Conservation (phyloP, 2,797 vertebrate genomes). For the Pseudochromis fuscus region DNA sequence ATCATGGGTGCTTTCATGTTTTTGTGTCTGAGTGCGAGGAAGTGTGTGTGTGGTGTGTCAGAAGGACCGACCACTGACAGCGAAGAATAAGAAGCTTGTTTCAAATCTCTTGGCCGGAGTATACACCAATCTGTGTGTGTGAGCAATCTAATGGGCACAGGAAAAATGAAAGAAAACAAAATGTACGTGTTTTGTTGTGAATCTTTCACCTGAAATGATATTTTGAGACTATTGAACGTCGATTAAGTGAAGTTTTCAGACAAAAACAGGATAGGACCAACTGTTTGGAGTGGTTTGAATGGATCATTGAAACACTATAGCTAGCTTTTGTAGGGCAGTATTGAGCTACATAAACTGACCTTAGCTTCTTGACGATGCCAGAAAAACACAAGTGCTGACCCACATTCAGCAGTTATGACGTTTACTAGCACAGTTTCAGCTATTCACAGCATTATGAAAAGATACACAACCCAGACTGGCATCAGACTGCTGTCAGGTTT, state of each 20-base stretch:
- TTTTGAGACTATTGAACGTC: too few relatives aligned
- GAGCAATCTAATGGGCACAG: neutral
- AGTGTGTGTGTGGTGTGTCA: neutral
- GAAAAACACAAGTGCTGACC: constrained; percentile 10
- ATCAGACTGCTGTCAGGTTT: constrained; percentile 4
- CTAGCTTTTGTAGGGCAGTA: neutral
- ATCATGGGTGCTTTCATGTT: neutral
- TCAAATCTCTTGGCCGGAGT: neutral
- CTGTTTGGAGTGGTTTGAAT: too few relatives aligned
- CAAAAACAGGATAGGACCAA: too few relatives aligned
- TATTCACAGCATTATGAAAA: neutral
- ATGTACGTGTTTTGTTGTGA: neutral
- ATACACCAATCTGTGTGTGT: too few relatives aligned
- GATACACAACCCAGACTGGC: neutral
- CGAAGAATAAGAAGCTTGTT: neutral
- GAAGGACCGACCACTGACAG: too few relatives aligned
- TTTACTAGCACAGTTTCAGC: constrained; percentile 11
- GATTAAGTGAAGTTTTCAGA: too few relatives aligned
- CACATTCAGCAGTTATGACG: constrained; percentile 1
- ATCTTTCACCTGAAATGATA: too few relatives aligned
- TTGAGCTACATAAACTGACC: neutral
- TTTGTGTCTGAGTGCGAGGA: neutral
- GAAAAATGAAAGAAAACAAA: neutral
- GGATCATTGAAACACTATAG: too few relatives aligned
- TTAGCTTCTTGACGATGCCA: too few relatives aligned